These are phyloP conservation scores for Anadara kagoshimensis DNA, from an alignment of 1,140 invertebrate genomes.

Conservation along the genomic window DNA sequence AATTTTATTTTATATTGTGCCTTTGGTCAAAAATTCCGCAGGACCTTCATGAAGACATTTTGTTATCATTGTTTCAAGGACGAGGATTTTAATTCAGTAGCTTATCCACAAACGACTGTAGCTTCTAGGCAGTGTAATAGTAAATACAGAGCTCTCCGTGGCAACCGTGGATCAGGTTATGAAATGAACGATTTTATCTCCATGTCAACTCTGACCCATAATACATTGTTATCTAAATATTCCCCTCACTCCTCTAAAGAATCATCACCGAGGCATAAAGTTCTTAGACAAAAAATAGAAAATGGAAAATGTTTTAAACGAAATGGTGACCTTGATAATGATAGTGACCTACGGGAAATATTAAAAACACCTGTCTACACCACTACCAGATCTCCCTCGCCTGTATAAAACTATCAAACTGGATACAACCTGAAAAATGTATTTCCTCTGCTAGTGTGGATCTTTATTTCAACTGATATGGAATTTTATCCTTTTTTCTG, in stretches of 20 bases:
- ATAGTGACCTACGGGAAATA: constrained; percentile 3
- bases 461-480: too few relatives aligned
- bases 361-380: background rate
- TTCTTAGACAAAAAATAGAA: constrained; percentile 23
- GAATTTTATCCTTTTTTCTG: too few relatives aligned
- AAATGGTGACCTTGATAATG: constrained; percentile 8
- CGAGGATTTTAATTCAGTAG: constrained; percentile 60
- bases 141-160: constrained; percentile 31
- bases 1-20: constrained; percentile 99
- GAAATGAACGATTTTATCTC: constrained; percentile 36
- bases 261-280: constrained; percentile 3
- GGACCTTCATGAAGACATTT: constrained; percentile 90
- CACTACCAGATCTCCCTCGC: too few relatives aligned
- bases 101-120: constrained; percentile 48
- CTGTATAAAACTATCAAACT: too few relatives aligned
- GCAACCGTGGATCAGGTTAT: constrained; percentile 17
- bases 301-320: constrained; percentile 18
- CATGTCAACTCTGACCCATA: constrained; percentile 34
- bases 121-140: constrained; percentile 21
- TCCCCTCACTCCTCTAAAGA: constrained; percentile 43
- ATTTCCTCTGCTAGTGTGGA: too few relatives aligned
- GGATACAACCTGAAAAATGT: too few relatives aligned
- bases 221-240: constrained; percentile 49
- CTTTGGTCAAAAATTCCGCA: constrained; percentile 96
- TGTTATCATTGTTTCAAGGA: constrained; percentile 75